Percentiles rank a stretch among this genome's conserved stretches.
Conservation (phyloP, 92 coral and sea anemone species). For the Palythoa heliodiscus region DNA sequence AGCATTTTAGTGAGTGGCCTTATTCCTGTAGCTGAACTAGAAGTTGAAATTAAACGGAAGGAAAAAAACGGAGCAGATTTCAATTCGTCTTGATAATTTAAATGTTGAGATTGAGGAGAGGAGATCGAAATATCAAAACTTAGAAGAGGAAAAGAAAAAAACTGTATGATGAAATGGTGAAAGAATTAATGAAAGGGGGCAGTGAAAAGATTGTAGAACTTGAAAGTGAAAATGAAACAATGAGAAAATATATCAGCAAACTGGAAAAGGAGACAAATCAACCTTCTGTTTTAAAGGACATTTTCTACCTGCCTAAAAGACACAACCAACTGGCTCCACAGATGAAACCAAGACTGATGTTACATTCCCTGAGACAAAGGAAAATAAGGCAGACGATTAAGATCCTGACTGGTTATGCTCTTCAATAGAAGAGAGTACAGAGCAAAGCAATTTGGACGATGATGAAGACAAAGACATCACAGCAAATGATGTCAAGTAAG, state of each 20-base stretch:
- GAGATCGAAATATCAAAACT: slow-evolving; percentile 48
- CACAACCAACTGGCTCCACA: not conserved
- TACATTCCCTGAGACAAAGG: not conserved
- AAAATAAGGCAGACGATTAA: not conserved
- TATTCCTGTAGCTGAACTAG: slow-evolving; percentile 46
- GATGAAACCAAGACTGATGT: not conserved
- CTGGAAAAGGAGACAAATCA: slow-evolving; percentile 15
- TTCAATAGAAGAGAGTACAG: slow-evolving; percentile 27
- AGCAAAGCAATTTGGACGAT: slow-evolving; percentile 13
- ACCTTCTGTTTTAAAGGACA: slow-evolving; percentile 3
- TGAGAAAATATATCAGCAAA: slow-evolving; percentile 28
- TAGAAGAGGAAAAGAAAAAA: slow-evolving; percentile 56
- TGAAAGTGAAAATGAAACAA: slow-evolving; percentile 34
- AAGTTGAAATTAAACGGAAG: slow-evolving; percentile 29
- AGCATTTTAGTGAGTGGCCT: slow-evolving; percentile 51
- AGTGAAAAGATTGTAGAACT: slow-evolving; percentile 25
- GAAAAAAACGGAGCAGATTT: slow-evolving; percentile 36
- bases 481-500: slow-evolving; percentile 1
- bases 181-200: not conserved
- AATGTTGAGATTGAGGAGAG: slow-evolving; percentile 57
- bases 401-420: slow-evolving; percentile 15
- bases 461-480: slow-evolving; percentile 11
- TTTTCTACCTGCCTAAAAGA: not conserved
- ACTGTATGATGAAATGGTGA: slow-evolving; percentile 47
- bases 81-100: slow-evolving; percentile 41